Evolutionary conservation across 2,113 vertebrate genomes (phyloP).

Genomic region (Triplophysa dalaica): DNA sequence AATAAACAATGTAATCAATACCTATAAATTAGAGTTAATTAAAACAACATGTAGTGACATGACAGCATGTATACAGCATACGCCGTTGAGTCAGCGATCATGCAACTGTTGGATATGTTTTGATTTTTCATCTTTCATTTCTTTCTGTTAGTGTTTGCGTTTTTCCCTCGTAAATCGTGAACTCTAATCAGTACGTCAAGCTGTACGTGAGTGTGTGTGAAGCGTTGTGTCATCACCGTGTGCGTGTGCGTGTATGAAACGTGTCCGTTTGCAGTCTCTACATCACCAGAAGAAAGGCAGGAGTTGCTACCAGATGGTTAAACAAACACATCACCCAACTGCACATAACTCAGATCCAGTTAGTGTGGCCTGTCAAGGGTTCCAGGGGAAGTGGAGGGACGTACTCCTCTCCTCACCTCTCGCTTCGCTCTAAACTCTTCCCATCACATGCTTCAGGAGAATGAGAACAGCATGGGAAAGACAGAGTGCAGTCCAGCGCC

Average conservation of each 20-base stretch:
- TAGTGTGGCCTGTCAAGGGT: conserved; percentile 77
- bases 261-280: conserved; percentile 73
- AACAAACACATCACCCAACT: conserved; percentile 82
- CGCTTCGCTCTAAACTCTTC: conserved; percentile 8
- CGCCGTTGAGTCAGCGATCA: neutral
- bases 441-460: conserved; percentile 44
- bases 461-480: conserved; percentile 37
- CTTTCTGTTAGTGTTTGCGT: conserved; percentile 14
- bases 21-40: too few species aligned
- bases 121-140: conserved; percentile 34
- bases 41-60: neutral
- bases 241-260: conserved; percentile 34
- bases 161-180: neutral
- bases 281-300: conserved; percentile 71
- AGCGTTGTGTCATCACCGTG: conserved; percentile 42
- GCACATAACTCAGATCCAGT: conserved; percentile 83
- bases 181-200: conserved; percentile 33
- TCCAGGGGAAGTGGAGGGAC: conserved; percentile 65
- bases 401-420: conserved; percentile 56
- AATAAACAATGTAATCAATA: too few species aligned
- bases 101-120: conserved; percentile 12
- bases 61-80: conserved; percentile 1
- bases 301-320: conserved; percentile 82
- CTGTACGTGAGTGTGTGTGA: conserved; percentile 36
- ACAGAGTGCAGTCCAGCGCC: conserved; percentile 42